Evolutionary conservation across 1,140 invertebrate genomes (phyloP).

Genomic region (Leucophenga varia): DNA sequence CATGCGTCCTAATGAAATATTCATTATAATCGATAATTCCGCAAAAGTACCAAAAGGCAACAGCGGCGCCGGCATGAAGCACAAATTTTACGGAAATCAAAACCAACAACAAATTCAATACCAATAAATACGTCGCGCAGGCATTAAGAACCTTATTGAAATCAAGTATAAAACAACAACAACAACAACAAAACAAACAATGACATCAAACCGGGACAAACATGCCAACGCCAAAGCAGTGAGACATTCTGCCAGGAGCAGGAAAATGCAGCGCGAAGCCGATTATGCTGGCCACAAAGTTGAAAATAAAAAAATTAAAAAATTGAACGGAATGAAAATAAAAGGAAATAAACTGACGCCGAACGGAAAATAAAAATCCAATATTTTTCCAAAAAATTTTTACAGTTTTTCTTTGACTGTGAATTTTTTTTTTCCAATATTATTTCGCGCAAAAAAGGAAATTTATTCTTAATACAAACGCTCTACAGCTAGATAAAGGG

Average conservation of each 20-base stretch:
- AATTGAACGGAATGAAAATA: background rate
- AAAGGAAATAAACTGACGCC: no score
- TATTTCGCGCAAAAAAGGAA: no score
- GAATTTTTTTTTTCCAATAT: no score
- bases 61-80: constrained; percentile 4
- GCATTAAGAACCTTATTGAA: background rate
- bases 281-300: constrained; percentile 28
- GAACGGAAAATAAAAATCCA: constrained; percentile 24
- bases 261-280: no score
- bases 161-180: no score
- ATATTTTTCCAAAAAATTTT: constrained; percentile 38
- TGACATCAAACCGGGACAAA: no score
- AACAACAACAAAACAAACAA: no score
- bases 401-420: no score
- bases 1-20: constrained; percentile 43
- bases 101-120: background rate
- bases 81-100: background rate
- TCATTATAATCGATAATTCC: constrained; percentile 53
- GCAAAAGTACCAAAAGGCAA: constrained; percentile 29
- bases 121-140: background rate
- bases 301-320: constrained; percentile 7
- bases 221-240: no score
- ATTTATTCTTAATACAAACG: no score
- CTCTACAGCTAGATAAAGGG: no score
- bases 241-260: no score